These are phyloP conservation scores for Prosapia bicincta DNA, from an alignment of 2,888 invertebrate genomes.

Conservation along the genomic window DNA sequence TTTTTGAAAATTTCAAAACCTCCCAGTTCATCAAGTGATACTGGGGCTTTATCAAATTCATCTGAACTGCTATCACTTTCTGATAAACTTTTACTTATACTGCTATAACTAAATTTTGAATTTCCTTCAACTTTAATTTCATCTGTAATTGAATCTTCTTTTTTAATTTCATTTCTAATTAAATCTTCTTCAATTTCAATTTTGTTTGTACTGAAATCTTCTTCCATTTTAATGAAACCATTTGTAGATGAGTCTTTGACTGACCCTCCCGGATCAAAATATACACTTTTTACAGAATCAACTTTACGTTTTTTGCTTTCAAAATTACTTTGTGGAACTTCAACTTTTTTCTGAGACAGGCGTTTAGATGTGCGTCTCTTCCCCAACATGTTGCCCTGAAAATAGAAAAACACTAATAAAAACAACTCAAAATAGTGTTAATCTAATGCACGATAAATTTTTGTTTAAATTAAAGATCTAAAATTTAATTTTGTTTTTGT, in stretches of 20 bases:
- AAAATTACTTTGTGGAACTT: neutral
- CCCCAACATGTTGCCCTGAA: neutral
- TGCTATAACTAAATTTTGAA: neutral
- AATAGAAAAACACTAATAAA: neutral
- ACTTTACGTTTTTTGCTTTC: neutral
- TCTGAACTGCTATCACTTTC: conserved; percentile 29
- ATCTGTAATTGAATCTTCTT: neutral
- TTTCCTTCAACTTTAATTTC: neutral
- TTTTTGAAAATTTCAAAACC: conserved; percentile 19
- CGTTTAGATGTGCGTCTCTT: neutral
- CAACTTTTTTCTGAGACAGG: neutral
- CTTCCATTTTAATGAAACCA: neutral
- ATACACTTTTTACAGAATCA: neutral
- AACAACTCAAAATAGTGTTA: no score
- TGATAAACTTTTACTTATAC: conserved; percentile 2
- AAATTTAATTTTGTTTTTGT: no score
- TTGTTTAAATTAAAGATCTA: no score
- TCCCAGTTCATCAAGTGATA: conserved; percentile 25
- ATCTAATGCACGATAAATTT: no score
- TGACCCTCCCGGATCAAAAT: neutral
- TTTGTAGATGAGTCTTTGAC: neutral
- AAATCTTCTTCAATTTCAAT: no score
- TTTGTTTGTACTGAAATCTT: no score
- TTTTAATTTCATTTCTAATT: no score
- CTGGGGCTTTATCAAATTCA: conserved; percentile 26